Evolutionary conservation across 2,797 vertebrate genomes (phyloP).

Genomic region (Sternotherus odoratus): DNA sequence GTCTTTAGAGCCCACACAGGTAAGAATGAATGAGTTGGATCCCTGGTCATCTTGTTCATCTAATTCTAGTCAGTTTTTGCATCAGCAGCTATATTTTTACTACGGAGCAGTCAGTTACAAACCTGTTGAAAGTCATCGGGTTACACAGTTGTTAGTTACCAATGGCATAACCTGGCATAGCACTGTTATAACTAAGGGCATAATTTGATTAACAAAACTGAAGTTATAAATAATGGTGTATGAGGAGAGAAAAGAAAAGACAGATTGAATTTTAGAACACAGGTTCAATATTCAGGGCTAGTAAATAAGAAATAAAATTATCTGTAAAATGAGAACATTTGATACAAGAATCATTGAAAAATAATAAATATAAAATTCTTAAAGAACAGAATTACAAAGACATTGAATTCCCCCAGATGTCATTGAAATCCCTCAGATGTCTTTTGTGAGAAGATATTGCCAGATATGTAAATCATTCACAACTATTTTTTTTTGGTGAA

Average conservation of each 20-base stretch:
- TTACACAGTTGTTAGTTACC: accelerated
- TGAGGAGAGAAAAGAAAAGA: neutral
- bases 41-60: neutral
- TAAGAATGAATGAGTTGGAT: neutral
- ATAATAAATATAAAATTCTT: neutral
- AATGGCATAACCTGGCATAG: neutral
- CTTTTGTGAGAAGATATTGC: neutral
- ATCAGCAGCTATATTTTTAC: neutral
- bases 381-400: neutral
- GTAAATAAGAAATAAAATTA: neutral
- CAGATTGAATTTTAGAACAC: neutral
- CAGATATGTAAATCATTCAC: neutral
- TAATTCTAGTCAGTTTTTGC: neutral
- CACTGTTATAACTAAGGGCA: accelerated
- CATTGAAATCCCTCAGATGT: neutral
- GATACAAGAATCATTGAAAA: neutral
- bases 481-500: neutral
- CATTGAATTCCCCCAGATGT: neutral
- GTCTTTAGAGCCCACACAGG: neutral
- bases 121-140: neutral
- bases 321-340: neutral
- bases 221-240: neutral
- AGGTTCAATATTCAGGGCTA: neutral
- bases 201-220: neutral
- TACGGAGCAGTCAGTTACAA: neutral